Evolutionary conservation across 2,888 invertebrate genomes (phyloP), one percentile per base, ranked within the genome.

Genomic region (Oxycera nigricornis): DNA sequence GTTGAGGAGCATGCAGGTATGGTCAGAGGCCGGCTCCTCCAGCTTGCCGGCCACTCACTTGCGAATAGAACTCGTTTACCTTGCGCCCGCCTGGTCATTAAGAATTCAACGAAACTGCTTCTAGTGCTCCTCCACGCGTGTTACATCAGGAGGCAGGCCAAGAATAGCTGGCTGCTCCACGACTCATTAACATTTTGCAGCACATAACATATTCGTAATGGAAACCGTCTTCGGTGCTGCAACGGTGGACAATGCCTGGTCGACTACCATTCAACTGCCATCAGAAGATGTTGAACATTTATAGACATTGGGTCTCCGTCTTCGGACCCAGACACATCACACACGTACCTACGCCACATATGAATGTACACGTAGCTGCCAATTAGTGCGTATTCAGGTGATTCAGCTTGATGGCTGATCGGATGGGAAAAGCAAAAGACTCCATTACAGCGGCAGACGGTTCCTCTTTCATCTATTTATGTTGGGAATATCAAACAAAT

Each of bases 251-350:
- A 46, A 46, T 20, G 6, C 55, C 55, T 22, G 55, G 20, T 20
- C 55, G 3, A 1, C 35, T 39, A 2, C 62, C 22, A 62, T 62
- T 62, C 22, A 35, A 30, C 35, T 20, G 35, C 39, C 20, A 62
- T 35, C 20, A 31, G 35, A 39, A 39, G 26, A 62, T 39, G 62
- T 39, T 62, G 39, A 35, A 62, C 62, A 62, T 35, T 62, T 62
- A 62, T 31, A 62, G 62, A 62, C 62, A 62, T 35, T 31, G n/a
- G 9, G 62, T 62, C 62, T 62, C 62, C 62, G 62, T 62, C 62
- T 62, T 39, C 62, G 20, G 20, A 22, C 28, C 35, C 55, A 55
- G 22, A 59, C 26, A 59, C 17, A 59, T 59, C 62, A 26, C 39
- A 62, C 39, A 35, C 14, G n/a, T n/a, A n/a, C n/a, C n/a, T n/a